Base-by-base conservation (phyloP, 2,888 invertebrate species). In the Cataglyphis albicans region DNA sequence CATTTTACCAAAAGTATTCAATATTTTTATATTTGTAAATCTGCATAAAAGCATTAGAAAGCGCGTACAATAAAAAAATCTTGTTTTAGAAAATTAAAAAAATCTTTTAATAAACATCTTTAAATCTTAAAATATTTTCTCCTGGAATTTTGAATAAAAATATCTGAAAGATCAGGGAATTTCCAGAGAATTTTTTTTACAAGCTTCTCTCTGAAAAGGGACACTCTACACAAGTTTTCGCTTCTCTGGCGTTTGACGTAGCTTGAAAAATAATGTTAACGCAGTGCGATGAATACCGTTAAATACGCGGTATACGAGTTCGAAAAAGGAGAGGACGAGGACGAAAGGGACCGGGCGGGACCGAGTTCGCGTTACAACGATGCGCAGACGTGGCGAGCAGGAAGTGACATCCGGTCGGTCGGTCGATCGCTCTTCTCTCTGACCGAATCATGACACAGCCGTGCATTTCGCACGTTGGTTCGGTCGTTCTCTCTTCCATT, bases 361-460 rank as follows among this genome's bases (percentile, higher is more conserved):
- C 29, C n/a, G 35, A 76, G 72, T 85, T 83, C 75, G 61, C 82
- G 87, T 88, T 84, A 86, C 85, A 87, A 89, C 85, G 87, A 88
- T 29, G 32, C 87, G 87, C 87, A 90, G 91, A 90, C 88, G 88
- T 87, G 88, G 91, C 91, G 92, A 92, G 92, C 93, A 92, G 93
- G 93, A 93, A 93, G 93, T 90, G 86, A 86, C 93, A 93, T 93
- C 93, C 93, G 93, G 93, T 92, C 91, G 88, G 88, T 91, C 65
- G 72, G 57, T 91, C 59, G 32, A 38, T 70, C 52, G 67, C 52
- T 52, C 73, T 59, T 57, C 3, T 76, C 41, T 76, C 38, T 29
- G 25, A 29, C 57, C 44, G 91, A 59, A 88, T 91, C 91, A 90
- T 91, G 90, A 90, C 91, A 89, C 91, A 32, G n/a, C n/a, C 32